These are phyloP conservation scores for Andrena haemorrhoa DNA, from an alignment of 2,888 invertebrate genomes.

Conservation along the genomic window DNA sequence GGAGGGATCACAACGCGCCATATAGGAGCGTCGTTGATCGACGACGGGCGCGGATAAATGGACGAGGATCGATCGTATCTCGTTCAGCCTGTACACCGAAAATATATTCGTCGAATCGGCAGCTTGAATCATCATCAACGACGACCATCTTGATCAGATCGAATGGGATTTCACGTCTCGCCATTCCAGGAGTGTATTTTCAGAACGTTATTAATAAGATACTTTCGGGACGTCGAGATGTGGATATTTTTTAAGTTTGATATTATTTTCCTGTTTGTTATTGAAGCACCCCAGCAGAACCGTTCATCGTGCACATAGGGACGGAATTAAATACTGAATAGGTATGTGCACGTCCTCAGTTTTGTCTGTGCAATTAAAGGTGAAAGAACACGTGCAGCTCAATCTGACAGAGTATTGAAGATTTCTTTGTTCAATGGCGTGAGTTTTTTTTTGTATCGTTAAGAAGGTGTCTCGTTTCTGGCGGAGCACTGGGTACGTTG, in stretches of 20 bases:
- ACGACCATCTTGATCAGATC: background rate
- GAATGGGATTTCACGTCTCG: constrained; percentile 3
- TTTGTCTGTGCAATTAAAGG: too few relatives aligned
- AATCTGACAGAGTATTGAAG: too few relatives aligned
- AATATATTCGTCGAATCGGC: constrained; percentile 27
- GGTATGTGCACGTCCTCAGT: too few relatives aligned
- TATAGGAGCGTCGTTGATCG: constrained; percentile 64
- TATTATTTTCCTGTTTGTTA: background rate
- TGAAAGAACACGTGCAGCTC: too few relatives aligned
- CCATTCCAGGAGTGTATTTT: background rate
- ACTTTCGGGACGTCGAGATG: background rate
- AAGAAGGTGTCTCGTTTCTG: background rate
- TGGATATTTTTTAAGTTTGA: background rate
- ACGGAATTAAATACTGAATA: too few relatives aligned
- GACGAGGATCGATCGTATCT: constrained; percentile 49
- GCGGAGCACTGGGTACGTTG: background rate
- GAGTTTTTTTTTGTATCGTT: background rate
- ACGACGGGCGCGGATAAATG: constrained; percentile 56
- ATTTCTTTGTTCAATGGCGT: too few relatives aligned
- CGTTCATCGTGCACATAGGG: too few relatives aligned
- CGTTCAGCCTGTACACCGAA: constrained; percentile 15
- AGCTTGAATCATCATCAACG: constrained; percentile 37
- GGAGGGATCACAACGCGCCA: constrained; percentile 58
- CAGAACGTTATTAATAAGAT: background rate
- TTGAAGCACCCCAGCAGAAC: too few relatives aligned